Evolutionary conservation across 2,797 vertebrate species (phyloP), one percentile per base, ranked within the genome.

Genomic region (Mionectes olivaceus): DNA sequence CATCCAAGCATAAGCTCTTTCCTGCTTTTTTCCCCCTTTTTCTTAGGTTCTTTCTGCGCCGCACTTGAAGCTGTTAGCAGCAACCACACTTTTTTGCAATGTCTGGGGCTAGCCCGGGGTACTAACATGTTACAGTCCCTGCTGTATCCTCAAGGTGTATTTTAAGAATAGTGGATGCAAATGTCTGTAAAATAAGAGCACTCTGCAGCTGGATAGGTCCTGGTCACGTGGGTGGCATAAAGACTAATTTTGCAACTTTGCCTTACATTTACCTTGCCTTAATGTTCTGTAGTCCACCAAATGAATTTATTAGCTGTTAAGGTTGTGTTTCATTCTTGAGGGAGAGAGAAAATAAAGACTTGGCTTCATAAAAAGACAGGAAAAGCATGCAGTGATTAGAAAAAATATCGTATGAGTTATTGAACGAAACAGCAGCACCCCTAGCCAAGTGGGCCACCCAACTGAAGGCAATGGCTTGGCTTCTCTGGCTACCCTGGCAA

Each of bases 1-100:
- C 91, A 94, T 93, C 95, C 94, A 91, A 95, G 94, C 87, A 77
- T 74, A 91, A 96, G 92, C 93, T 97, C 88, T 73, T 95, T 91
- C 86, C 87, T 95, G 92, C 94, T 94, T 95, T 91, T 82, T 73
- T 24, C 77, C 77, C 77, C 37, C 41, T 79, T 46, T 95, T 97
- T 95, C 93, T 92, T 88, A 67, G 59, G 69, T 77, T 55, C 27
- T 91, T 95, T 93, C 94, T 90, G 57, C 0, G 0, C 83, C 7
- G 11, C 76, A 78, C 92, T 96, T 74, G 90, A 94, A 82, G 76
- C 82, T 65, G 71, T 60, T 74, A 73, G 87, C 74, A 79, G 86
- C 78, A 65, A 37, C 89, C 60, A 27, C 14, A n/a, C 19, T 30
- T 52, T 64, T 84, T 44, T 63, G 67, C 82, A 81, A 61, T 1